Percentiles rank a stretch among this genome's conserved stretches.
phyloP scores from a whole-genome alignment of 2,888 invertebrate genomes.

The Temnothorax unifasciatus region DNA sequence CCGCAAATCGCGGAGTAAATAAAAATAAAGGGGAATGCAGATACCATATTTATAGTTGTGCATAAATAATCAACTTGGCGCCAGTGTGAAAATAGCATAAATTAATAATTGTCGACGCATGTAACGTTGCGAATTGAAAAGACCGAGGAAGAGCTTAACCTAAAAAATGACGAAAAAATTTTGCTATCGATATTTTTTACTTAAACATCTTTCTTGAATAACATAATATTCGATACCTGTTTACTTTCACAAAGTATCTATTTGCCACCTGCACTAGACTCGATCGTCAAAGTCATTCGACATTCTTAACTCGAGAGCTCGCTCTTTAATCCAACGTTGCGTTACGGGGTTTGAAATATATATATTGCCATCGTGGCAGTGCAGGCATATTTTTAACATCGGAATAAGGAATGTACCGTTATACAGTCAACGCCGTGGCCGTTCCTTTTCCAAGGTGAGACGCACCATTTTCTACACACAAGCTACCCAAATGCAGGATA shows the following conservation, averaged over 20 bases:
- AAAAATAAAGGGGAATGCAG: not conserved
- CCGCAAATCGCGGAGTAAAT: not conserved
- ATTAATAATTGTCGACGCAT: not conserved
- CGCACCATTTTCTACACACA: constrained; percentile 13
- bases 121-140: not conserved
- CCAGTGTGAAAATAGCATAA: not conserved
- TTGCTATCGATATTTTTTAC: not conserved
- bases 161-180: not conserved
- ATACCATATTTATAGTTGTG: not conserved
- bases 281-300: not conserved
- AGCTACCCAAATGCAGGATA: constrained; percentile 10
- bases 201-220: not conserved
- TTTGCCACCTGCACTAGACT: not conserved
- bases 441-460: constrained; percentile 8
- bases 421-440: not conserved
- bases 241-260: constrained; percentile 11
- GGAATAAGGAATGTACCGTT: constrained; percentile 37
- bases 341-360: constrained; percentile 16
- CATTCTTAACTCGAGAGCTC: not conserved
- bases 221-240: no score
- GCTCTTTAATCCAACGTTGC: constrained; percentile 15
- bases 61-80: not conserved
- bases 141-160: not conserved
- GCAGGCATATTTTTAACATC: constrained; percentile 26
- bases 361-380: not conserved